Evolutionary conservation across 2,797 vertebrate species (phyloP).

Genomic region (Epinephelus coioides): DNA sequence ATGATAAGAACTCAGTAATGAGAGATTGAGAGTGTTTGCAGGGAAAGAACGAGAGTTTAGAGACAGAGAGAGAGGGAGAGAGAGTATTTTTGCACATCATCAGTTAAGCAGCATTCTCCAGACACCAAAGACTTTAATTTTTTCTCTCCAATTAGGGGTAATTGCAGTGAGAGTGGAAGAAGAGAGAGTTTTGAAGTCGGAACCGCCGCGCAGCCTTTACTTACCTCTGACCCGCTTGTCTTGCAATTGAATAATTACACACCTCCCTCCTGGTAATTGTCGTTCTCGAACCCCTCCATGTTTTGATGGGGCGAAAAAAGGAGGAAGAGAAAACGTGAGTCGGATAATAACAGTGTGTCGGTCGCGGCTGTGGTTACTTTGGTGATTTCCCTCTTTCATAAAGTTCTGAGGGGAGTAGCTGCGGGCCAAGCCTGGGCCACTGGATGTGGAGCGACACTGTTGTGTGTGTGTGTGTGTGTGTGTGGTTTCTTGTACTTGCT

Average conservation of each 20-base stretch:
- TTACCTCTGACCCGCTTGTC: constrained; percentile 82
- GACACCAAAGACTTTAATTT: constrained; percentile 81
- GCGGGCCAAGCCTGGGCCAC: constrained; percentile 42
- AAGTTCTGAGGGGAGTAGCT: constrained; percentile 56
- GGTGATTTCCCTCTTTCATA: constrained; percentile 81
- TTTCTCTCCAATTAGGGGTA: constrained; percentile 82
- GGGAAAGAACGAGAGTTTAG: constrained; percentile 41
- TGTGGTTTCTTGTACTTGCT: not conserved
- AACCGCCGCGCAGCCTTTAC: constrained; percentile 75
- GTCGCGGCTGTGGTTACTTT: constrained; percentile 79
- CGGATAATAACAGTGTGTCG: constrained; percentile 83
- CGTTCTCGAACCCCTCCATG: constrained; percentile 73
- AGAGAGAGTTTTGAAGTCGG: constrained; percentile 77
- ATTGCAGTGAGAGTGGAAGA: constrained; percentile 83
- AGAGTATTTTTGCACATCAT: constrained; percentile 77
- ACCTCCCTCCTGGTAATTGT: constrained; percentile 83
- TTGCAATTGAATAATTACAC: constrained; percentile 85
- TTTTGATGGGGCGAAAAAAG: constrained; percentile 76
- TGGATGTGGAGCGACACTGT: constrained; percentile 62
- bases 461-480: constrained; percentile 26
- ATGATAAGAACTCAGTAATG: constrained; percentile 72
- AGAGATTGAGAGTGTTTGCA: constrained; percentile 55
- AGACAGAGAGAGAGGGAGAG: not conserved
- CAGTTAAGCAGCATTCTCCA: constrained; percentile 77
- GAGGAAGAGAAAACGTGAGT: constrained; percentile 73